Conservation (phyloP, 2,113 vertebrate species). For the Paratilapia polleni region DNA sequence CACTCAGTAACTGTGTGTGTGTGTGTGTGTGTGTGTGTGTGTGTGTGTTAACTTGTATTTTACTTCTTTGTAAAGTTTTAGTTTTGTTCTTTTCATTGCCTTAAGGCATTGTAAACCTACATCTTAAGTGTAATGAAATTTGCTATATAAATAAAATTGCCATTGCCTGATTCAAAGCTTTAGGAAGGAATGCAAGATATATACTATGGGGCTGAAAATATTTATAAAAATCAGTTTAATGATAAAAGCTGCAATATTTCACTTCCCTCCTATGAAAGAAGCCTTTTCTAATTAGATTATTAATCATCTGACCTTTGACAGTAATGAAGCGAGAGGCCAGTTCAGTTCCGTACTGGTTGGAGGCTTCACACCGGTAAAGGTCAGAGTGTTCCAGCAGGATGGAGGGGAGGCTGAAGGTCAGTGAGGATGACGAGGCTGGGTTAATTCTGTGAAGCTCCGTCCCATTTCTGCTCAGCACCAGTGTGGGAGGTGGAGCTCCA, state of each 20-base stretch:
- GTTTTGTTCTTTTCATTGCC: too few species aligned
- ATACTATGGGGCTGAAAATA: too few species aligned
- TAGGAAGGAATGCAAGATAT: not conserved
- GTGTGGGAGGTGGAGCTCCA: conserved; percentile 54
- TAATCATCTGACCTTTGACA: conserved; percentile 67
- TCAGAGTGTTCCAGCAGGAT: conserved; percentile 51
- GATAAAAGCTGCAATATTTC: not conserved
- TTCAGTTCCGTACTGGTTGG: conserved; percentile 59
- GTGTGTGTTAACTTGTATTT: too few species aligned
- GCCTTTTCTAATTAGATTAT: too few species aligned
- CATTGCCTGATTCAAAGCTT: too few species aligned
- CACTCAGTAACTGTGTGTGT: too few species aligned
- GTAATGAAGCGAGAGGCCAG: conserved; percentile 9
- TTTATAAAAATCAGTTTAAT: not conserved
- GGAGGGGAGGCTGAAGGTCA: conserved; percentile 38
- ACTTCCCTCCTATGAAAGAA: too few species aligned
- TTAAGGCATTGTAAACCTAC: too few species aligned
- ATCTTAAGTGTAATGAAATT: too few species aligned
- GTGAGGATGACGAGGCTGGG: not conserved
- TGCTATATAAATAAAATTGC: too few species aligned
- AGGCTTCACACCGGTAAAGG: conserved; percentile 62
- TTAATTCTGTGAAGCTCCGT: conserved; percentile 42
- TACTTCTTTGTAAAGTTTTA: too few species aligned
- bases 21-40: too few species aligned
- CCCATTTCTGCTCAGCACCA: conserved; percentile 73